These are phyloP conservation scores for Hemithea aestivaria DNA, from an alignment of 2,888 invertebrate species.

Conservation along the genomic window DNA sequence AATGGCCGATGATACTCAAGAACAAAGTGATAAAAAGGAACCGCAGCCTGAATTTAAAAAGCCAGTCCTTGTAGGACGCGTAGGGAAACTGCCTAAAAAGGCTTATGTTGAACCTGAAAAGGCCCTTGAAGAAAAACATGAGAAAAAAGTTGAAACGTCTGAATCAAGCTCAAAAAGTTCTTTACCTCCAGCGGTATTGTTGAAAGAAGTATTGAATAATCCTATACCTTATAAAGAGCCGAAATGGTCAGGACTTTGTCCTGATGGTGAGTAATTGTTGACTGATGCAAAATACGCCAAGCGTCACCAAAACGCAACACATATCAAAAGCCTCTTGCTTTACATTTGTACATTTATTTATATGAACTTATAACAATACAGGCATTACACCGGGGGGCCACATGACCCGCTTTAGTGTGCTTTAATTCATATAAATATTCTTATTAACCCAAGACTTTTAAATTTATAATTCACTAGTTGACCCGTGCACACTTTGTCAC, in stretches of 20 bases:
- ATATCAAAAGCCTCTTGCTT: too few relatives aligned
- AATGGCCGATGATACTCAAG: slow-evolving; percentile 34
- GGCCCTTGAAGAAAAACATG: slow-evolving; percentile 25
- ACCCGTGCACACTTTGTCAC: too few relatives aligned
- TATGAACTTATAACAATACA: too few relatives aligned
- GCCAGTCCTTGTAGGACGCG: slow-evolving; percentile 72
- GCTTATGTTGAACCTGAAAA: slow-evolving; percentile 39
- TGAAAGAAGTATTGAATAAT: slow-evolving; percentile 52
- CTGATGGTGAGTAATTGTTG: slow-evolving; percentile 44
- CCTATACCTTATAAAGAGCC: slow-evolving; percentile 87
- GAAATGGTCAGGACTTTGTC: slow-evolving; percentile 86
- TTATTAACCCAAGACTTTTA: too few relatives aligned
- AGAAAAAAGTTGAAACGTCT: slow-evolving; percentile 20
- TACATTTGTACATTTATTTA: too few relatives aligned
- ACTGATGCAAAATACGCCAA: too few relatives aligned
- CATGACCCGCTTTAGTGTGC: too few relatives aligned
- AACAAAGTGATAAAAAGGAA: slow-evolving; percentile 32
- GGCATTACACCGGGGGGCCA: too few relatives aligned
- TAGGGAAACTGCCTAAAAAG: slow-evolving; percentile 75
- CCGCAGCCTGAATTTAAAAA: slow-evolving; percentile 70
- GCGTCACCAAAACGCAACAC: too few relatives aligned
- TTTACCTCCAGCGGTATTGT: slow-evolving; percentile 47
- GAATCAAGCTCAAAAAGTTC: slow-evolving; percentile 37
- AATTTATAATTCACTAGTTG: too few relatives aligned
- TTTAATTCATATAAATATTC: too few relatives aligned